A percentile compares a stretch with the other conserved stretches of the same genome.
Evolutionary conservation across 2,797 vertebrate genomes (phyloP).

Genomic region (Peromyscus nudipes): DNA sequence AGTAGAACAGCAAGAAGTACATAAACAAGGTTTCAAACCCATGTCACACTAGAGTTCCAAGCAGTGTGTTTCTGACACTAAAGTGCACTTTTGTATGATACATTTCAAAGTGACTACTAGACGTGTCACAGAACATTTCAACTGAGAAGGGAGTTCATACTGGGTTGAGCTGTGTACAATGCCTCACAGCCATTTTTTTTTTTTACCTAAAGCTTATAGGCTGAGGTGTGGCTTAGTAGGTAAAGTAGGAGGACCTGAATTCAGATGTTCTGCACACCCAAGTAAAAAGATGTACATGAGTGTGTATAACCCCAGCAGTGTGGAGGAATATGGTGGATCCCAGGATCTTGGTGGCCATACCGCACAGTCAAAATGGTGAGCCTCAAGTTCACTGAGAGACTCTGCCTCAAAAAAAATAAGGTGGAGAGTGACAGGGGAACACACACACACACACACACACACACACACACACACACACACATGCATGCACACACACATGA

Average conservation of each 20-base stretch:
- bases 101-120: neutral
- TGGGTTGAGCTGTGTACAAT: neutral
- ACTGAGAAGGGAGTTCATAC: neutral
- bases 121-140: conserved; percentile 11
- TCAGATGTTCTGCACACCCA: neutral
- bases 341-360: neutral
- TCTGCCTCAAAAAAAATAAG: neutral
- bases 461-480: neutral
- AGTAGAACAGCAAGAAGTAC: neutral
- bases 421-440: neutral
- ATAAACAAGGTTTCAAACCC: neutral
- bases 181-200: neutral
- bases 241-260: neutral
- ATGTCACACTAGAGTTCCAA: neutral
- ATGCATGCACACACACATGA: no score
- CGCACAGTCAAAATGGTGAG: neutral
- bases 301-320: neutral
- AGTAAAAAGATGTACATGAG: neutral
- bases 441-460: neutral
- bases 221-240: neutral
- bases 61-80: neutral
- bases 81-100: neutral
- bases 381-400: neutral
- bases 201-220: neutral
- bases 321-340: neutral